Conservation (phyloP, 2,797 vertebrate species). For the Sebastiscus tertius region DNA sequence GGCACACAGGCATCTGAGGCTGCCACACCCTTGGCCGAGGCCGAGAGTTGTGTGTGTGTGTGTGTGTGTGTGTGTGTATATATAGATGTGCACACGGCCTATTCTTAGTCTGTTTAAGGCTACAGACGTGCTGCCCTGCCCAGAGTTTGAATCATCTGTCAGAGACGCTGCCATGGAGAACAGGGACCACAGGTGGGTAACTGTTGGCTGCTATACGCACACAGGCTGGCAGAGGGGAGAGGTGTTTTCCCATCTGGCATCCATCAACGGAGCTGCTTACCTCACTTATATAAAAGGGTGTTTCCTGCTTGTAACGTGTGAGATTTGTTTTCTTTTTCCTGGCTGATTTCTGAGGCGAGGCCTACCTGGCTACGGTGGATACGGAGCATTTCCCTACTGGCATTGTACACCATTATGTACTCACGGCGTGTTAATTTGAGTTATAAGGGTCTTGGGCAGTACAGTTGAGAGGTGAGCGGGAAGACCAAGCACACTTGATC, state of each 20-base stretch:
- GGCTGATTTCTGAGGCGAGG: conserved; percentile 8
- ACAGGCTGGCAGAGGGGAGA: conserved; percentile 38
- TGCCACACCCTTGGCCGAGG: conserved; percentile 48
- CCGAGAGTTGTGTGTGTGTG: conserved; percentile 15
- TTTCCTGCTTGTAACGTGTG: conserved; percentile 60
- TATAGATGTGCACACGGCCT: conserved; percentile 43
- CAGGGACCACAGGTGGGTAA: conserved; percentile 33
- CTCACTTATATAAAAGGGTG: conserved; percentile 58
- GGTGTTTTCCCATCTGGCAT: conserved; percentile 76
- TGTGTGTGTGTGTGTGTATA: conserved; percentile 56
- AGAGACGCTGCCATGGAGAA: conserved; percentile 12
- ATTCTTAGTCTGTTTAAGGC: conserved; percentile 62
- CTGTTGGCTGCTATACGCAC: conserved; percentile 28
- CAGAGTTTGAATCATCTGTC: conserved; percentile 35
- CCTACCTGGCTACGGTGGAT: conserved; percentile 15
- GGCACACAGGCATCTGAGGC: conserved; percentile 29
- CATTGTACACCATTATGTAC: background rate
- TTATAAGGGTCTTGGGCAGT: background rate
- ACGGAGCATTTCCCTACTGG: conserved; percentile 27
- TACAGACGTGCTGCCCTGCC: conserved; percentile 36
- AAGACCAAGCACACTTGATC: background rate
- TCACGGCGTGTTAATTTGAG: background rate
- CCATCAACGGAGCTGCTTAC: conserved; percentile 44
- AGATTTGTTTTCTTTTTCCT: conserved; percentile 50
- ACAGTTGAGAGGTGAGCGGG: conserved; percentile 1